Evolutionary conservation across 2,797 vertebrate species (phyloP), one percentile per base, ranked within the genome.

Genomic region (Limnodromus scolopaceus): DNA sequence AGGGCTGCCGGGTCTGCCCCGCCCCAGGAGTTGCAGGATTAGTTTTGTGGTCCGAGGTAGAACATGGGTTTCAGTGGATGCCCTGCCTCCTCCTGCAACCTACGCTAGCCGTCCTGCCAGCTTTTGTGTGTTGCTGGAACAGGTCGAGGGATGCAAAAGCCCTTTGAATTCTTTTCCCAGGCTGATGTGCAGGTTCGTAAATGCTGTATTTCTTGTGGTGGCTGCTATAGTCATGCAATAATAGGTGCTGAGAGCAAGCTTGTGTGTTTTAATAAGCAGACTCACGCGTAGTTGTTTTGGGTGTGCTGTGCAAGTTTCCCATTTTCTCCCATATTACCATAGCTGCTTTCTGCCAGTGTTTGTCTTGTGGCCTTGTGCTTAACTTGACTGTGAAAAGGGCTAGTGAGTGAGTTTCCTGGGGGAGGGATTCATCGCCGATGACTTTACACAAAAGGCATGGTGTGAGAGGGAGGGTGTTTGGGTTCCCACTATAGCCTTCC

Each of bases 361-460:
- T 48, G 27, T 28, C 58, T 45, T 46, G 16, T 81, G 72, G 32
- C 61, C 36, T 45, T 84, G 49, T n/a, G 32, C 54, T n/a, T 16
- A 19, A 16, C 58, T 19, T 16, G 60, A 2, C 53, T 66, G 16
- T 41, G 60, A 24, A 18, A 45, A 58, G 38, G 36, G 6, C 30
- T 57, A 13, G 45, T 8, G 55, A 45, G n/a, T 9, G 57, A 39
- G 9, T 75, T 77, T 41, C 28, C 36, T 45, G 79, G 55, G 65
- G 51, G 46, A 75, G 28, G 20, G 61, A 7, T 78, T 34, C 3
- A 1, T 5, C 1, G 2, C 28, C 2, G 13, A 20, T 38, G 38
- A 4, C 34, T n/a, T 39, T 48, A 18, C n/a, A 9, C 27, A 39
- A 19, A n/a, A n/a, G 7, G 17, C 0, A 0, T 2, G n/a, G 28